Conservation (phyloP, 2,113 vertebrate species). For the Oreotragus oreotragus region DNA sequence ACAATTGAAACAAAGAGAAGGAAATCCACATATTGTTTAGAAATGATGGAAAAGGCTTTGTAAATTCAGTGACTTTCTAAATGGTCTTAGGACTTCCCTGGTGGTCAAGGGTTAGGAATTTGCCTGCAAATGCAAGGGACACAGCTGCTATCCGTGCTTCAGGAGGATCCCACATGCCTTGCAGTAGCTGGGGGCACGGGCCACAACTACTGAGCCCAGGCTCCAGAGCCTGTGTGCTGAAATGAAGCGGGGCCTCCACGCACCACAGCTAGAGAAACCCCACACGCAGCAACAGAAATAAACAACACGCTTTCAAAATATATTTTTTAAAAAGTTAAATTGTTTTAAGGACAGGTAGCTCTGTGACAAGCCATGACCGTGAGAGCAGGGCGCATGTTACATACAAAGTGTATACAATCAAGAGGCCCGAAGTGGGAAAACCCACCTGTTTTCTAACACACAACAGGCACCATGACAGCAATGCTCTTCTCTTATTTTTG, state of each 20-base stretch:
- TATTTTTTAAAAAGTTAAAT: background rate
- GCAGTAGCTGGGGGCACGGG: fast-evolving
- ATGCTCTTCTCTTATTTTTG: background rate
- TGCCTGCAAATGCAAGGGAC: background rate
- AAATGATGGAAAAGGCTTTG: background rate
- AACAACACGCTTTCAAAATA: background rate
- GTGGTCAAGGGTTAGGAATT: background rate
- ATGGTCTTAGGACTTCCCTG: background rate
- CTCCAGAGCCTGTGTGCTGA: background rate
- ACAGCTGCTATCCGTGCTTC: background rate
- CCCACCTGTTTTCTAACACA: background rate
- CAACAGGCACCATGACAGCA: too few relatives aligned
- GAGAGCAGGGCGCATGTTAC: background rate
- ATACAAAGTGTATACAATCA: background rate
- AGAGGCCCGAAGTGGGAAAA: background rate
- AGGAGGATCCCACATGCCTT: background rate
- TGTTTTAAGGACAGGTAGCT: background rate
- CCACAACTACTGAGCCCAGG: background rate
- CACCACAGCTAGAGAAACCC: background rate
- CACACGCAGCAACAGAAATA: fast-evolving
- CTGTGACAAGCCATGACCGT: background rate
- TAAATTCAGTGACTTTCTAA: background rate
- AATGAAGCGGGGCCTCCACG: background rate
- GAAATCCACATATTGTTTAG: background rate
- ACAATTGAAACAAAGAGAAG: background rate